Evolutionary conservation across 2,888 invertebrate species (phyloP).

Genomic region (Morpho deidamia): DNA sequence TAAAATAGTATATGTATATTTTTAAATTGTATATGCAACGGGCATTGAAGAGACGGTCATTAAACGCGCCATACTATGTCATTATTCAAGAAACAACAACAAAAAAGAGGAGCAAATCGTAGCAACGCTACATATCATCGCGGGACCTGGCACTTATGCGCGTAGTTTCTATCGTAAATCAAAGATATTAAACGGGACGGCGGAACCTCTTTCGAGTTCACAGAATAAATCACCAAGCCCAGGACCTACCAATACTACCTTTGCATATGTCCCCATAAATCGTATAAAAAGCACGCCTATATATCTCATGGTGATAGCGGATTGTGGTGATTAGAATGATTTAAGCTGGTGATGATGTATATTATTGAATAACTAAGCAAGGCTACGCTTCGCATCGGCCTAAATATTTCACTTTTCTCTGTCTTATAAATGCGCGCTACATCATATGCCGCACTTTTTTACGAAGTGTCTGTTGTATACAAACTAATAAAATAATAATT

Average conservation of each 20-base stretch:
- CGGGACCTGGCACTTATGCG: conserved; percentile 69
- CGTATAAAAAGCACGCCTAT: conserved; percentile 40
- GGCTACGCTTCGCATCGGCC: too few relatives aligned
- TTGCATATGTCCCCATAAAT: conserved; percentile 63
- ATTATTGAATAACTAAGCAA: background rate
- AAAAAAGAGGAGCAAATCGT: conserved; percentile 66
- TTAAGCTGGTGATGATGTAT: background rate
- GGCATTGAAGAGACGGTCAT: conserved; percentile 47
- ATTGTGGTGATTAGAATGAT: conserved; percentile 12
- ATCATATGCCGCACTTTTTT: too few relatives aligned
- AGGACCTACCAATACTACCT: conserved; percentile 67
- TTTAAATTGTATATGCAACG: background rate
- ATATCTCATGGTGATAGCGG: conserved; percentile 24
- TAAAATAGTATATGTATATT: background rate
- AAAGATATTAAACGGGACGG: conserved; percentile 77
- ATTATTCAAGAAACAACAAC: conserved; percentile 68
- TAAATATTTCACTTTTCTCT: too few relatives aligned
- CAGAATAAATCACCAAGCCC: conserved; percentile 73
- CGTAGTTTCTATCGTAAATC: conserved; percentile 77
- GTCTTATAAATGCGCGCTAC: too few relatives aligned
- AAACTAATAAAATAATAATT: too few relatives aligned
- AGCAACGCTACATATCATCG: conserved; percentile 73
- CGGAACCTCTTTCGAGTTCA: conserved; percentile 77
- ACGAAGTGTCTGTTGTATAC: too few relatives aligned
- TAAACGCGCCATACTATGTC: conserved; percentile 71